Evolutionary conservation across 2,113 vertebrate species (phyloP), one percentile per base, ranked within the genome.

Genomic region (Menidia beryllina): DNA sequence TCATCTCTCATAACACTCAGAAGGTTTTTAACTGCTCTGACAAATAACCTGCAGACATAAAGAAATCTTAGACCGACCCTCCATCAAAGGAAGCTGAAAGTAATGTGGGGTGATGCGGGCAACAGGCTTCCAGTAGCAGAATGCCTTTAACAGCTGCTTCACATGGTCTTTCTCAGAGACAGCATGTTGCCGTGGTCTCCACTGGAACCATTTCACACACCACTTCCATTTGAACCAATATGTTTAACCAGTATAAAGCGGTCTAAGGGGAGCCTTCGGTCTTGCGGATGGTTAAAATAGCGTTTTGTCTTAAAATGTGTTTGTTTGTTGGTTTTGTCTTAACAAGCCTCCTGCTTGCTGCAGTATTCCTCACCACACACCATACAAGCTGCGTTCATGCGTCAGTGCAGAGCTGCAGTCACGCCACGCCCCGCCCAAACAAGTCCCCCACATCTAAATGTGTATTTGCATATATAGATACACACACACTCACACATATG

Each of bases 301-400:
- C 82, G 78, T 78, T 82, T 83, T 59, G 81, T 81, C 50, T 64
- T 36, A 1, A 21, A 70, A 72, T 74, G 43, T 72, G 73, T 78
- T 84, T 79, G 65, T 82, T 82, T 73, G 81, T 56, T 68, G 24
- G 58, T 26, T 82, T 53, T 23, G 24, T 21, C 79, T 77, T 86
- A 64, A 88, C 83, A 26, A 83, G 77, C 58, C 24, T 64, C 0
- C 4, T 51, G 26, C 50, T 47, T 36, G 0, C 23, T 34, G 58
- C 4, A 1, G 61, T 20, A 62, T 1, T 47, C 62, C 30, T 30
- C 30, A 69, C 54, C 43, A 30, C 53, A 17, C 8, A 20, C 57
- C 59, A 36, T 30, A 26, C 49, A 60, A 12, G 48, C 54, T 45
- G 36, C 24, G 66, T 25, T 47, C 14, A 24, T 80, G 53, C 75